phyloP scores from a whole-genome alignment of 2,797 vertebrate species.

The Parotocinclus haroldoi region DNA sequence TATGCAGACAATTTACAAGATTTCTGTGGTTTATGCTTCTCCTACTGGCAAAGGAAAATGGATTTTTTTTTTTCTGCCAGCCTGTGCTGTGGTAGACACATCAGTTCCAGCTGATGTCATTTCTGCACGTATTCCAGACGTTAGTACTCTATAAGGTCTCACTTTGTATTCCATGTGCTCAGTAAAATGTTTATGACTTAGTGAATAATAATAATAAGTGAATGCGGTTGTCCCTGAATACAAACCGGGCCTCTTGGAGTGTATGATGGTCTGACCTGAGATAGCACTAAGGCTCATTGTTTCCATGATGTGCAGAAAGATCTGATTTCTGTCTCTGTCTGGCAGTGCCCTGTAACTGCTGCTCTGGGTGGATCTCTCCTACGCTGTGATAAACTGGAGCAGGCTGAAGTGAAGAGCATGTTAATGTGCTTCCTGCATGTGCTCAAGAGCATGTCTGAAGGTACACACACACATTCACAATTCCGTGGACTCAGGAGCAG shows the following conservation, averaged over 20 bases:
- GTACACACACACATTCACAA: constrained; percentile 60
- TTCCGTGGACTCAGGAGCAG: too few species aligned
- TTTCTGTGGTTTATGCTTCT: constrained; percentile 54
- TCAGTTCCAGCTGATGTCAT: constrained; percentile 26
- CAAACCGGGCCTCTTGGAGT: constrained; percentile 3
- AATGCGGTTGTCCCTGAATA: background rate
- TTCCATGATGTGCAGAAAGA: background rate
- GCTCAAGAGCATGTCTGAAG: constrained; percentile 98
- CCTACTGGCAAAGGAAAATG: constrained; percentile 55
- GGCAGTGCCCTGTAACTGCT: constrained; percentile 79
- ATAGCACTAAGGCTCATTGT: too few species aligned
- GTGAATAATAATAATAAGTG: too few species aligned
- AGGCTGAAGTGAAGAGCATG: constrained; percentile 91
- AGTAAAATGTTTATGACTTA: background rate
- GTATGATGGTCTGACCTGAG: background rate
- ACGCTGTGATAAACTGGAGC: constrained; percentile 94
- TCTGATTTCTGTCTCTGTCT: constrained; percentile 9
- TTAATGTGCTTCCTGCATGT: constrained; percentile 97
- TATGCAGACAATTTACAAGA: constrained; percentile 54
- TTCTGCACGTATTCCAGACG: background rate
- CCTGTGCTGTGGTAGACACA: constrained; percentile 53
- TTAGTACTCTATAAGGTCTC: background rate
- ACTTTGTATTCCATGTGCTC: constrained; percentile 19
- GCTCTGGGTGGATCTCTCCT: constrained; percentile 81
- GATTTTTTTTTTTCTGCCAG: constrained; percentile 44